Conservation (phyloP, 2,888 invertebrate species). For the Argyresthia goedartella region DNA sequence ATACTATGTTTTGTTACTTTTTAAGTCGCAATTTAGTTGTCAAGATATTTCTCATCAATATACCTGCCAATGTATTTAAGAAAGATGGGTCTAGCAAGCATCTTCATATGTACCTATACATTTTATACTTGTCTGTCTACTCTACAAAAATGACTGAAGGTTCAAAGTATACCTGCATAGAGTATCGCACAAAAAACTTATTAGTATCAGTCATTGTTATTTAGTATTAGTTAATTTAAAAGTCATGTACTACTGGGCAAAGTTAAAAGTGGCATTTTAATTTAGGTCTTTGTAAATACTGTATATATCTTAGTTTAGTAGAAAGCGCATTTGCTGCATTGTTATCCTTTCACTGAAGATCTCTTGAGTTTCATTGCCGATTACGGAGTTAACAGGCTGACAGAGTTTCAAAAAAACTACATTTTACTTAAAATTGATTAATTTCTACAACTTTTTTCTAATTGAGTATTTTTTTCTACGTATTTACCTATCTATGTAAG, state of each 20-base stretch:
- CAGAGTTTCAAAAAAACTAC: slow-evolving; percentile 37
- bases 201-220: slow-evolving; percentile 45
- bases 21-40: background rate
- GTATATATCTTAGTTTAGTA: slow-evolving; percentile 4
- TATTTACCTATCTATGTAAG: background rate
- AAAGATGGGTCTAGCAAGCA: background rate
- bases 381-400: slow-evolving; percentile 44
- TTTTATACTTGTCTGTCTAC: background rate
- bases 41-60: background rate
- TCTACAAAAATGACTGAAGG: background rate
- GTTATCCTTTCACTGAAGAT: slow-evolving; percentile 71
- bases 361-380: slow-evolving; percentile 67
- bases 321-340: slow-evolving; percentile 52
- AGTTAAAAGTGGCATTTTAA: slow-evolving; percentile 16
- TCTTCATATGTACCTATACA: background rate
- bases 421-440: background rate
- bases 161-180: slow-evolving; percentile 11
- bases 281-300: slow-evolving; percentile 14
- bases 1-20: no score
- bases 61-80: background rate
- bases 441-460: slow-evolving; percentile 7
- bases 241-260: slow-evolving; percentile 26
- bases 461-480: no score
- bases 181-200: slow-evolving; percentile 24
- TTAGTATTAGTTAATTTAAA: slow-evolving; percentile 56